Conservation (phyloP, 1,140 invertebrate genomes). For the Kradibia gibbosae region DNA sequence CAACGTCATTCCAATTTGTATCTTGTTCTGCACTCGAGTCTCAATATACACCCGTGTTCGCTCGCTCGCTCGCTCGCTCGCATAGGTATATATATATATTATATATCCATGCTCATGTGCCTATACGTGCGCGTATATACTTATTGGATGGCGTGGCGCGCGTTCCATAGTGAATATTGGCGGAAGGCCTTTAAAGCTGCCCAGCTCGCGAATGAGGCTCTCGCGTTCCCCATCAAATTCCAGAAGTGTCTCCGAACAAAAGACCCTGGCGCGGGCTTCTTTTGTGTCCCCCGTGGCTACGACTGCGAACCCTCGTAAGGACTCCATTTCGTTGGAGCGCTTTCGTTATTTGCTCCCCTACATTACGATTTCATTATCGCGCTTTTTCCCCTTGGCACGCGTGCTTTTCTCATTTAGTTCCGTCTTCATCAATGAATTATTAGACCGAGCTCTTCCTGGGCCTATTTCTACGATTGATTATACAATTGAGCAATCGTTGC, state of each 20-base stretch:
- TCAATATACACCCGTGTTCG: neutral
- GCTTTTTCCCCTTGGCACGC: neutral
- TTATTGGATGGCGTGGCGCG: neutral
- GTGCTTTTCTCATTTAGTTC: neutral
- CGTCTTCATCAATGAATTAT: neutral
- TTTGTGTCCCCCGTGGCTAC: slow-evolving; percentile 44
- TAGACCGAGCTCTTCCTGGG: neutral
- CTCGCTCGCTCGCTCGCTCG: too few species aligned
- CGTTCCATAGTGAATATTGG: slow-evolving; percentile 61
- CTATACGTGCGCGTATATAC: too few species aligned
- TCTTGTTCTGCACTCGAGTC: slow-evolving; percentile 39
- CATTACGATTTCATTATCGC: neutral
- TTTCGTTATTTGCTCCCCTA: neutral
- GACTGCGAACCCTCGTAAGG: slow-evolving; percentile 19
- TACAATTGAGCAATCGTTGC: neutral
- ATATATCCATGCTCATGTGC: too few species aligned
- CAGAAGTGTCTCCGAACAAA: slow-evolving; percentile 56
- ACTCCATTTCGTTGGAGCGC: slow-evolving; percentile 36
- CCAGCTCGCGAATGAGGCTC: slow-evolving; percentile 53
- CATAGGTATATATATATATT: too few species aligned
- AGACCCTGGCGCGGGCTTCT: slow-evolving; percentile 53
- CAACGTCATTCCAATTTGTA: slow-evolving; percentile 49
- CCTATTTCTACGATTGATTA: neutral
- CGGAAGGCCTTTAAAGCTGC: slow-evolving; percentile 61
- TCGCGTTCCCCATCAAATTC: slow-evolving; percentile 54